Conservation (phyloP, 1,140 invertebrate species). For the Drosophila asahinai region DNA sequence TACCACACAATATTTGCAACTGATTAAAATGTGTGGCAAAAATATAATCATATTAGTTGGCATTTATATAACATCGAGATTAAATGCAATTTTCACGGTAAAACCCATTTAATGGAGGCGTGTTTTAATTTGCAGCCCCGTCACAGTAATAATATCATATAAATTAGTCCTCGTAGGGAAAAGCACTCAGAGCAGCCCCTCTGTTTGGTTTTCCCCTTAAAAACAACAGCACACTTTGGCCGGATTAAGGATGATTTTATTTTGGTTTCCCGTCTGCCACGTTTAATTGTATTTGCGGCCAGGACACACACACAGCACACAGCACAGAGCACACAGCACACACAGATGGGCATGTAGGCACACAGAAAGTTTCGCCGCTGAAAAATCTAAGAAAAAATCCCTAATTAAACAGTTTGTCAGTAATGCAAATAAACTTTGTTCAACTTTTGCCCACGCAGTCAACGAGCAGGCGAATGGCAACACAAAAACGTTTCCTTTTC, state of each 20-base stretch:
- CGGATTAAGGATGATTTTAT: slow-evolving; percentile 62
- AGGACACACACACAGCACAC: slow-evolving; percentile 13
- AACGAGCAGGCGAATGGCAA: slow-evolving; percentile 42
- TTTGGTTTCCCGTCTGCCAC: slow-evolving; percentile 46
- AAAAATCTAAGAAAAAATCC: slow-evolving; percentile 80
- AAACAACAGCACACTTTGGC: slow-evolving; percentile 32
- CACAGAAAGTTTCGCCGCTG: slow-evolving; percentile 64
- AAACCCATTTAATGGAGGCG: slow-evolving; percentile 9
- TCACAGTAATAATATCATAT: slow-evolving; percentile 30
- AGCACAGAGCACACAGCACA: slow-evolving; percentile 1
- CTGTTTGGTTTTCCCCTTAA: slow-evolving; percentile 16
- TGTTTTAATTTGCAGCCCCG: slow-evolving; percentile 27
- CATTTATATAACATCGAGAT: background rate
- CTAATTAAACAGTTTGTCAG: slow-evolving; percentile 84
- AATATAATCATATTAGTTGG: slow-evolving; percentile 1
- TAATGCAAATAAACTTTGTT: slow-evolving; percentile 83
- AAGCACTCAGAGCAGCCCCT: slow-evolving; percentile 13
- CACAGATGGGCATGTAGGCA: slow-evolving; percentile 29
- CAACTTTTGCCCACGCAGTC: slow-evolving; percentile 73
- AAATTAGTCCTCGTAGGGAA: slow-evolving; percentile 27
- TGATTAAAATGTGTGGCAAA: background rate
- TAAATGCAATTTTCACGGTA: slow-evolving; percentile 2
- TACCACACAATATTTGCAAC: too few relatives aligned
- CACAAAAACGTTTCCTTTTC: slow-evolving; percentile 28
- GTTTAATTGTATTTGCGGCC: slow-evolving; percentile 73